A percentile compares a stretch with the other conserved stretches of the same genome.
Conservation (phyloP, 2,888 invertebrate genomes). For the Cerastoderma edule region DNA sequence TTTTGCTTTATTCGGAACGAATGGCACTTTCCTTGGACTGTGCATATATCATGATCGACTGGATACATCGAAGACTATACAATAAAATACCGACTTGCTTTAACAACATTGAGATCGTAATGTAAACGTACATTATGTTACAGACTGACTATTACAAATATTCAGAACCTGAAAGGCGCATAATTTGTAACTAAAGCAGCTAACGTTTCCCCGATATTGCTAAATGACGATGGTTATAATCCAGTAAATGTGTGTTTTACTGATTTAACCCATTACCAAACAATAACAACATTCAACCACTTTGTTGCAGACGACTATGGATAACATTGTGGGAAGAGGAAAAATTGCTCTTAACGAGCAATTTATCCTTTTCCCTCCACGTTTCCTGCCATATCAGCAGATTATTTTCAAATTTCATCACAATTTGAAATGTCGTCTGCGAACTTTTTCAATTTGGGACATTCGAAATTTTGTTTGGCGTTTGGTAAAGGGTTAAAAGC, state of each 20-base stretch:
- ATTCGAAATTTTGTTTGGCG: not conserved
- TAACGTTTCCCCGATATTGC: not conserved
- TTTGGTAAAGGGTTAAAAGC: not conserved
- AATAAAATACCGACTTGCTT: not conserved
- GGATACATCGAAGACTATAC: no score
- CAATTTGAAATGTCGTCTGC: not conserved
- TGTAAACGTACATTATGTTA: not conserved
- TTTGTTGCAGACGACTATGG: not conserved
- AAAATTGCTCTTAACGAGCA: constrained; percentile 1
- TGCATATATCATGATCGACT: no score
- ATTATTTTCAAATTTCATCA: no score
- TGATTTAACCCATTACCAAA: not conserved
- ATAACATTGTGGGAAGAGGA: not conserved
- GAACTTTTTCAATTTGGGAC: not conserved
- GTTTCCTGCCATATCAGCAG: not conserved
- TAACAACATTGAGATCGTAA: not conserved
- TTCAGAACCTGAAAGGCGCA: not conserved
- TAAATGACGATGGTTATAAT: not conserved
- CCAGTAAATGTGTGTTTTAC: not conserved
- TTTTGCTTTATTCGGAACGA: no score
- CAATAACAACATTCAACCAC: not conserved
- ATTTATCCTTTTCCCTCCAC: constrained; percentile 10
- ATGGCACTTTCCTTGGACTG: no score
- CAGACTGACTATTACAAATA: not conserved
- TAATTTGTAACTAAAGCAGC: not conserved